These are phyloP conservation scores for Champsocephalus gunnari DNA, from an alignment of 2,797 vertebrate species.

Conservation along the genomic window DNA sequence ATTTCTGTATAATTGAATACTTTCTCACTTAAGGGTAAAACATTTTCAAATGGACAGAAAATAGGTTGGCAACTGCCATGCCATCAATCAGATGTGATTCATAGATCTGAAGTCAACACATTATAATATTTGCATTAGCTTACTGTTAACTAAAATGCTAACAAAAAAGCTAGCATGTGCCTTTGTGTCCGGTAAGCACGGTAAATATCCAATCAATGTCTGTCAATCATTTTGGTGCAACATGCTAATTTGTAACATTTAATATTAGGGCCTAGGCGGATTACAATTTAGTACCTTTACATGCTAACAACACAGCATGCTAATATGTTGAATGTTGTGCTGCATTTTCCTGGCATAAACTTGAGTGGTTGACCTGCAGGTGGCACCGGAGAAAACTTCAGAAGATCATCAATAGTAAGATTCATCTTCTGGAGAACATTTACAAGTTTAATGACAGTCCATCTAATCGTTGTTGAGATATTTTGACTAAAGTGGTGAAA, in stretches of 20 bases:
- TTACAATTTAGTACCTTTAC: background rate
- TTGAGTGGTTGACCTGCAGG: background rate
- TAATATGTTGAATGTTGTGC: background rate
- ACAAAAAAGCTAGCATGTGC: background rate
- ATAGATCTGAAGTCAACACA: too few relatives aligned
- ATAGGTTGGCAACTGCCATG: too few relatives aligned
- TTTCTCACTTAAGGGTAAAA: too few relatives aligned
- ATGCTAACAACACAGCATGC: background rate
- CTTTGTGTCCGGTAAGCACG: background rate
- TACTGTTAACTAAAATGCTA: constrained; percentile 1
- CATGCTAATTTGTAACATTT: background rate
- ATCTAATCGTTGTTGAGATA: background rate
- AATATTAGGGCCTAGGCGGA: background rate
- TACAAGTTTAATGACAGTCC: background rate
- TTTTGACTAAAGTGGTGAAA: background rate
- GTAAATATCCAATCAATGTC: background rate
- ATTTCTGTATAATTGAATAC: too few relatives aligned
- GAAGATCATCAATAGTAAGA: background rate
- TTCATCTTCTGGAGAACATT: background rate
- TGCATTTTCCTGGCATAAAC: background rate
- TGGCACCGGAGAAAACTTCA: background rate
- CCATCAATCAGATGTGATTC: background rate
- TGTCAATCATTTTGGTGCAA: background rate
- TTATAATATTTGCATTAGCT: background rate
- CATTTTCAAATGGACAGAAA: too few relatives aligned